Percentiles rank a stretch among this genome's conserved stretches.
phyloP scores from a whole-genome alignment of 2,888 invertebrate genomes.

The Eupithecia vulgata region DNA sequence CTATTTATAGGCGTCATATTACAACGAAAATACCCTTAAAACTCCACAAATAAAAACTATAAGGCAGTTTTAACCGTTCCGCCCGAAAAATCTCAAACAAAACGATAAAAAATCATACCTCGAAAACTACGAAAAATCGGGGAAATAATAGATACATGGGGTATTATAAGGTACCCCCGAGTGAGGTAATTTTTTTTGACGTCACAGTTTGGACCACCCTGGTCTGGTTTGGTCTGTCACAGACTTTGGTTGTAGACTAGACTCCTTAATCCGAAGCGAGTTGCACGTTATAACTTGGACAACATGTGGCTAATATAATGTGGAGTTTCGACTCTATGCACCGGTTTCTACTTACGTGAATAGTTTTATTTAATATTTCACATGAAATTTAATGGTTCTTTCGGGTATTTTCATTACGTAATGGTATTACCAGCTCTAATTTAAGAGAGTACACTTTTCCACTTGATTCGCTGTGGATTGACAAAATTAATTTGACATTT shows the following conservation, averaged over 20 bases:
- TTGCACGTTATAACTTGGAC: background rate
- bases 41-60: too few species aligned
- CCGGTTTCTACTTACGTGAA: background rate
- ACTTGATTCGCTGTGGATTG: constrained; percentile 19
- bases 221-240: too few species aligned
- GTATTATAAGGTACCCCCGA: too few species aligned
- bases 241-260: background rate
- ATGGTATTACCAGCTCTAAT: constrained; percentile 18
- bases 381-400: constrained; percentile 11
- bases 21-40: too few species aligned
- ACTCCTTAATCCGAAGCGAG: background rate
- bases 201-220: too few species aligned
- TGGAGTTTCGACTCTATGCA: constrained; percentile 14
- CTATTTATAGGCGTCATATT: too few species aligned
- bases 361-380: constrained; percentile 11
- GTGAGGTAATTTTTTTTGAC: too few species aligned
- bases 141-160: too few species aligned
- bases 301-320: background rate
- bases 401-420: constrained; percentile 17
- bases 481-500: constrained; percentile 17
- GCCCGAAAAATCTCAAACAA: too few species aligned
- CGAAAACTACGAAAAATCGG: too few species aligned
- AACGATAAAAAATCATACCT: too few species aligned
- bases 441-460: constrained; percentile 10
- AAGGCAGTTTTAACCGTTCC: too few species aligned